These are phyloP conservation scores for Masticophis lateralis DNA, from an alignment of 2,797 vertebrate species.

Conservation along the genomic window DNA sequence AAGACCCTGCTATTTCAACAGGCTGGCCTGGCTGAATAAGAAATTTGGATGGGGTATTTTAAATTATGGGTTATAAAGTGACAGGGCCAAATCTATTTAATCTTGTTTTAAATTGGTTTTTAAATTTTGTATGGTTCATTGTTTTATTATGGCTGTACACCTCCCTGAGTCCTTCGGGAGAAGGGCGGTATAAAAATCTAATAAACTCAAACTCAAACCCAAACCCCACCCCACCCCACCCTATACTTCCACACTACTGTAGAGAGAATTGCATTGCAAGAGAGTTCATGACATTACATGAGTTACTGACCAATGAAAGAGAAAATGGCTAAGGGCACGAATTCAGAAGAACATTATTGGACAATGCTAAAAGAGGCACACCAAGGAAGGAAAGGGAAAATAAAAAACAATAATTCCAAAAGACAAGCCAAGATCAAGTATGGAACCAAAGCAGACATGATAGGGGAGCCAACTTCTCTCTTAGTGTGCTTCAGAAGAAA, in stretches of 20 bases:
- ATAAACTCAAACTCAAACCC: too few species aligned
- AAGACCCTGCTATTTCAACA: too few species aligned
- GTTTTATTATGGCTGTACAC: too few species aligned
- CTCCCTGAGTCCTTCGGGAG: too few species aligned
- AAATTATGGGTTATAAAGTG: too few species aligned
- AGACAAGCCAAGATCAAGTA: neutral
- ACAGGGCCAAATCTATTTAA: too few species aligned
- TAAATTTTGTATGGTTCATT: too few species aligned
- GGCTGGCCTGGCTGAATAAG: too few species aligned
- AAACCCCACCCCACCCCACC: fast-evolving
- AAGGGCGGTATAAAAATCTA: too few species aligned
- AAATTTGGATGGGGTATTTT: too few species aligned
- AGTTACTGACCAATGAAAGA: neutral
- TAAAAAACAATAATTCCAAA: neutral
- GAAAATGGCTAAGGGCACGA: neutral
- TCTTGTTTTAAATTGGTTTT: too few species aligned
- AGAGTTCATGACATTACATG: neutral
- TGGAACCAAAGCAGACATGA: neutral
- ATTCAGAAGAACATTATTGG: neutral
- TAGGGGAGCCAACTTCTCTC: too few species aligned
- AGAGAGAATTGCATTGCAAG: neutral
- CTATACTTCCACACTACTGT: neutral
- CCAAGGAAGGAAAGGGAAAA: neutral
- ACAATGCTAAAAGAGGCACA: neutral
- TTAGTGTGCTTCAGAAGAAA: neutral